Conservation (phyloP, 1,140 invertebrate species). For the Apis mellifera region Amel_HAv3.1 CM009931.2:7747501-7748000, state of each 20-base stretch:
- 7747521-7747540: conserved; percentile 31
- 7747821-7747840: conserved; percentile 54
- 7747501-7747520: conserved; percentile 40
- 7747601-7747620: conserved; percentile 60
- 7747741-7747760: conserved; percentile 56
- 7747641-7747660: conserved; percentile 62
- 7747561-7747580: conserved; percentile 55
- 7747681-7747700: conserved; percentile 63
- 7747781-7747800: conserved; percentile 54
- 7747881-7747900: too few relatives aligned
- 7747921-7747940: too few relatives aligned
- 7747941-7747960: too few relatives aligned
- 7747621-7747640: conserved; percentile 67
- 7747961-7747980: too few relatives aligned
- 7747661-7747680: conserved; percentile 41
- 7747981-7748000: too few relatives aligned
- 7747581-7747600: conserved; percentile 42
- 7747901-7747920: too few relatives aligned
- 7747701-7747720: conserved; percentile 57
- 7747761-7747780: conserved; percentile 56
- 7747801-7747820: conserved; percentile 57
- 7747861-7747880: too few relatives aligned
- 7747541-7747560: conserved; percentile 56
- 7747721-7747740: conserved; percentile 66
- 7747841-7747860: conserved; percentile 23